Conservation (phyloP, 30 jellyfish, hydroid and myxozoan genomes). For the Cassiopea andromeda region DNA sequence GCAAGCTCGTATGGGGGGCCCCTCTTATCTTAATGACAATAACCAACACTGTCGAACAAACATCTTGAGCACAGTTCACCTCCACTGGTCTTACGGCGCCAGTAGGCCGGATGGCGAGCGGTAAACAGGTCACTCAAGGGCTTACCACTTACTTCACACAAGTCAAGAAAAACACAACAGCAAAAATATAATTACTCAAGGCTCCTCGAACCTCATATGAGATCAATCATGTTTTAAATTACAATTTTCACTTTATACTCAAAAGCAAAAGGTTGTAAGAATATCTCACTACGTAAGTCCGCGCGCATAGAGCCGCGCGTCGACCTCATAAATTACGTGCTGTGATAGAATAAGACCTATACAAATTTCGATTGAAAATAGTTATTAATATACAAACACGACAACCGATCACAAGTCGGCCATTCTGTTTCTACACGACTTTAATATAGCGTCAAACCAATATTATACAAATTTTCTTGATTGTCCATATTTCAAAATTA, state of each 20-base stretch:
- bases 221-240: slow-evolving; percentile 58
- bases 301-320: slow-evolving; percentile 40
- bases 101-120: slow-evolving; percentile 43
- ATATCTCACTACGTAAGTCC: slow-evolving; percentile 37
- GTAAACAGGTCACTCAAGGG: slow-evolving; percentile 25
- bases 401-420: slow-evolving; percentile 64
- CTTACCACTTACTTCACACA: background rate
- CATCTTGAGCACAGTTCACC: slow-evolving; percentile 1
- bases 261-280: slow-evolving; percentile 38
- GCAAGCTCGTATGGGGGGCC: too few species aligned
- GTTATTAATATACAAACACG: slow-evolving; percentile 48
- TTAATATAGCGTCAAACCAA: slow-evolving; percentile 68
- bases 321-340: slow-evolving; percentile 67
- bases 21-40: background rate
- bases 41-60: background rate
- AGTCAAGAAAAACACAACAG: slow-evolving; percentile 32
- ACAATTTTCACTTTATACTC: slow-evolving; percentile 65
- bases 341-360: slow-evolving; percentile 73
- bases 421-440: slow-evolving; percentile 48
- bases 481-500: slow-evolving; percentile 76
- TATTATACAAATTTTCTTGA: slow-evolving; percentile 79
- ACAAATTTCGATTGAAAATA: slow-evolving; percentile 77
- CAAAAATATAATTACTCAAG: background rate
- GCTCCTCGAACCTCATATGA: slow-evolving; percentile 35
- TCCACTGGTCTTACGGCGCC: slow-evolving; percentile 20